phyloP scores from a whole-genome alignment of 2,888 invertebrate species.

The Trichopoda pennipes region DNA sequence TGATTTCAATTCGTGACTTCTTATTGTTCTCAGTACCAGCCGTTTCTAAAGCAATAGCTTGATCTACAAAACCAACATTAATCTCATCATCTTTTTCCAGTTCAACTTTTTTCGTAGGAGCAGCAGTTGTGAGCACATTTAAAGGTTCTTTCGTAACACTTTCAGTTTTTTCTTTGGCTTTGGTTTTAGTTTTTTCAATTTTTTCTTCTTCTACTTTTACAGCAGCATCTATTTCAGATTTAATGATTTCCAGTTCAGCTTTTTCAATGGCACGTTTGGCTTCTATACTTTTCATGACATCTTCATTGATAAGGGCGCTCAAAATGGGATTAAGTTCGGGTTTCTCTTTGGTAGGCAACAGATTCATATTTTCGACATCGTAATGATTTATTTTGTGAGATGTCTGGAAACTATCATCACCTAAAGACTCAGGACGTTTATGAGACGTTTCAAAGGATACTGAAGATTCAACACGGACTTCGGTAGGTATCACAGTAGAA shows the following conservation, averaged over 20 bases:
- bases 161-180: constrained; percentile 28
- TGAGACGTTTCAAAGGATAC: constrained; percentile 86
- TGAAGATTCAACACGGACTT: constrained; percentile 63
- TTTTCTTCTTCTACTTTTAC: constrained; percentile 58
- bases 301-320: constrained; percentile 82
- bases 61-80: constrained; percentile 80
- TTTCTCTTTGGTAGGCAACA: constrained; percentile 80
- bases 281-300: constrained; percentile 82
- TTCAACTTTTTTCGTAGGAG: constrained; percentile 69
- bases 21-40: constrained; percentile 86
- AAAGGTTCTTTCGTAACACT: constrained; percentile 71
- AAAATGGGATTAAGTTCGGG: constrained; percentile 80
- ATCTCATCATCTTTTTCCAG: constrained; percentile 73
- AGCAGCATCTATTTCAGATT: constrained; percentile 72
- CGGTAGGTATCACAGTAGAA: constrained; percentile 56
- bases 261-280: constrained; percentile 79
- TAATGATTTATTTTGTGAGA: constrained; percentile 75
- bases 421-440: constrained; percentile 84
- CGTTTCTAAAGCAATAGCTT: constrained; percentile 83
- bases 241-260: constrained; percentile 75
- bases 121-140: constrained; percentile 74
- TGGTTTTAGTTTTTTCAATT: constrained; percentile 18
- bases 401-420: constrained; percentile 77
- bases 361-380: constrained; percentile 72
- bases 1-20: constrained; percentile 89